Conservation (phyloP, 2,797 vertebrate genomes). For the Coracias cyanogaster region DNA sequence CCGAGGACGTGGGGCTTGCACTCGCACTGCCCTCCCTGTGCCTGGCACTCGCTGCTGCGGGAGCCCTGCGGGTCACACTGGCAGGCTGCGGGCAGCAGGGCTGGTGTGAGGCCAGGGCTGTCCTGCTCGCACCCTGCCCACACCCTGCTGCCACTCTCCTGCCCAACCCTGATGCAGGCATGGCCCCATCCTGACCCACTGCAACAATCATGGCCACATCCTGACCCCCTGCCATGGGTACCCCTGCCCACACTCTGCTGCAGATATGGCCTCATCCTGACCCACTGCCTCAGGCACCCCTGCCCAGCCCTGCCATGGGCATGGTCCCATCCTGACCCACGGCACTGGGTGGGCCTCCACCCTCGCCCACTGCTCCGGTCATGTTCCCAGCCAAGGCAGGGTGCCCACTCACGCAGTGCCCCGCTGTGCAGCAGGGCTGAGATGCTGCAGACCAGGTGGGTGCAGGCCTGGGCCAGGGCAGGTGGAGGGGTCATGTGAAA, state of each 20-base stretch:
- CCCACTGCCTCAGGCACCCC: background rate
- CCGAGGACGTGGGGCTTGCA: constrained; percentile 87
- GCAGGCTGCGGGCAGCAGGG: constrained; percentile 78
- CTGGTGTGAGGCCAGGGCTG: background rate
- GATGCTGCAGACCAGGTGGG: constrained; percentile 87
- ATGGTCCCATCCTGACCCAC: background rate
- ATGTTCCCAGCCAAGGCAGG: fast-evolving
- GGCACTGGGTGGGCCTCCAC: fast-evolving
- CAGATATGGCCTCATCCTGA: too few relatives aligned
- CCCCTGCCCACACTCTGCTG: background rate
- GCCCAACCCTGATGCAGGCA: background rate
- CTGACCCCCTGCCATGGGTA: background rate
- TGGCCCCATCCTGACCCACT: background rate
- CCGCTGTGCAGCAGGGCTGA: constrained; percentile 85
- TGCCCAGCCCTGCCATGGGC: background rate
- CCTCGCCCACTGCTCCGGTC: too few relatives aligned
- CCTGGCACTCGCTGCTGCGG: constrained; percentile 84
- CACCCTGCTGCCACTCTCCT: background rate
- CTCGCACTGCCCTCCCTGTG: constrained; percentile 86
- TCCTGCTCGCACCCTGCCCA: background rate
- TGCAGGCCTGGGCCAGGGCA: constrained; percentile 82
- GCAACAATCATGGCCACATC: background rate
- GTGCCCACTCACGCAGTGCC: constrained; percentile 82
- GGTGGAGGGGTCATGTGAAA: constrained; percentile 83
- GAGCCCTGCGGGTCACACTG: constrained; percentile 89